Evolutionary conservation across 2,113 vertebrate genomes (phyloP).

Genomic region (Corythornis madagascariensis): DNA sequence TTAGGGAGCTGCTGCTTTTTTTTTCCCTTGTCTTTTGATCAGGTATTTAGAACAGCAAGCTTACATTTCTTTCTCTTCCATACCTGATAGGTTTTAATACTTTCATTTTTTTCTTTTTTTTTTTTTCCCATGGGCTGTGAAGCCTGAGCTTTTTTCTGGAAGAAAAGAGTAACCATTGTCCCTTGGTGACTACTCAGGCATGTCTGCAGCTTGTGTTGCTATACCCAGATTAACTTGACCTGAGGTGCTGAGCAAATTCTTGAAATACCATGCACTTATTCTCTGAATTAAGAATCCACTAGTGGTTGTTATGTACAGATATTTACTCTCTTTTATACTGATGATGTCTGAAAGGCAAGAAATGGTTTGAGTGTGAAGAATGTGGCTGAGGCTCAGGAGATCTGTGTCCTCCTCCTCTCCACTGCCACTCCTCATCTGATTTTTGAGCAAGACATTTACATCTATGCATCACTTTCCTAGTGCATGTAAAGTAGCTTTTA

Average conservation of each 20-base stretch:
- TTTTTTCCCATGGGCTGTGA: slow-evolving; percentile 8
- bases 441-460: background rate
- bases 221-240: slow-evolving; percentile 12
- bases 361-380: background rate
- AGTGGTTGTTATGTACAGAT: background rate
- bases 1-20: background rate
- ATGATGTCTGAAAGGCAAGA: background rate
- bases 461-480: background rate
- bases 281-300: background rate
- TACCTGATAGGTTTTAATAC: slow-evolving; percentile 35
- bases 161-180: background rate
- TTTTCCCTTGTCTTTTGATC: slow-evolving; percentile 13
- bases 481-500: background rate
- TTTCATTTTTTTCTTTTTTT: background rate
- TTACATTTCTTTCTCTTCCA: slow-evolving; percentile 31
- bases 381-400: background rate
- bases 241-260: background rate
- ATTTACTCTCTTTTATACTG: background rate
- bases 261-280: background rate
- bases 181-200: slow-evolving; percentile 12
- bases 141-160: slow-evolving; percentile 22
- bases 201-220: slow-evolving; percentile 22
- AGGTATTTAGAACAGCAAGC: slow-evolving; percentile 24
- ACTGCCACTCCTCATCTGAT: background rate
- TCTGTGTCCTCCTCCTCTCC: background rate